Evolutionary conservation across 2,113 vertebrate genomes (phyloP), one percentile per base, ranked within the genome.

Genomic region (Garra rufa): DNA sequence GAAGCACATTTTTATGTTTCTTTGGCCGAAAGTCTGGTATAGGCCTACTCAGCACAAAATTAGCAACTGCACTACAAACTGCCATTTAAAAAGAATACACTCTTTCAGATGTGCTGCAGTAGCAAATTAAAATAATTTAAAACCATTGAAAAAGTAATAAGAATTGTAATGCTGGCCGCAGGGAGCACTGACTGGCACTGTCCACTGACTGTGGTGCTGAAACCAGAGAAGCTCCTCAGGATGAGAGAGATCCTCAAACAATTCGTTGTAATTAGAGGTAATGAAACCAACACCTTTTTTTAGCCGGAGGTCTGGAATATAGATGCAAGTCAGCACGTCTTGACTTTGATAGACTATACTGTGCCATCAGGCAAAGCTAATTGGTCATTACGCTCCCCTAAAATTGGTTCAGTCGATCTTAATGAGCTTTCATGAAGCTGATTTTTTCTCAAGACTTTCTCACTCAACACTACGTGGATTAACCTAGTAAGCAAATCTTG

Each of bases 151-250:
- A 43, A 26, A 15, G 26, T 17, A 30, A 19, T 75, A 75, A 48
- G 26, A 75, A 30, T 24, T 52, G 3, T 52, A 69, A 70, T 70
- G 46, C n/a, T 34, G 21, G 44, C 26, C 30, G 17, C 46, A 50
- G 21, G 83, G 44, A 69, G 7, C 44, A 10, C 34, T 70, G 55
- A 43, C 48, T 52, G 80, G 26, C 61, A 46, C 80, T 83, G 85
- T 86, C 85, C 85, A 15, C 85, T 38, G 15, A 48, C 24, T 46
- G 48, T 83, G 38, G 85, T 83, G 52, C 85, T 83, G 85, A 86
- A 86, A 78, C n/a, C 11, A 76, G 71, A 76, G 11, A 24, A 48
- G 44, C 28, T 63, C 59, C 10, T 8, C 44, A 76, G 57, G 44
- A 65, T 8, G 9, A 83, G 69, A 43, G 15, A 46, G 30, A 77